phyloP scores from a whole-genome alignment of 1,140 invertebrate genomes.

The Dendroctonus ponderosae region DNA sequence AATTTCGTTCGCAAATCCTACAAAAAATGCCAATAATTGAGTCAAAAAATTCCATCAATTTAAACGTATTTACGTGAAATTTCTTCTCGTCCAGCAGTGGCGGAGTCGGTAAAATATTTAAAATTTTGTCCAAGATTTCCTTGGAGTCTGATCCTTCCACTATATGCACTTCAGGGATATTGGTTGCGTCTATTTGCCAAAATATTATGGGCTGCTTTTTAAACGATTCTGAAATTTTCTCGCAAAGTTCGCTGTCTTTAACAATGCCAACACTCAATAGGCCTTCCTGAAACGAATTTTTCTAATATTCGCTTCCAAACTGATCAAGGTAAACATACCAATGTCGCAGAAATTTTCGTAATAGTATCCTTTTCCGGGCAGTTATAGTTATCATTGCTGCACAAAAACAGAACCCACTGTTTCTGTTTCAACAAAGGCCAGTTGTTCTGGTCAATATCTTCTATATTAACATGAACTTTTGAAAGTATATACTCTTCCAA shows the following conservation, averaged over 20 bases:
- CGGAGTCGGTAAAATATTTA: slow-evolving; percentile 58
- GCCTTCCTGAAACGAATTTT: slow-evolving; percentile 52
- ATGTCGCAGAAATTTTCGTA: slow-evolving; percentile 62
- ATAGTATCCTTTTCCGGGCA: slow-evolving; percentile 58
- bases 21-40: slow-evolving; percentile 32
- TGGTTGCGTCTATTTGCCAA: slow-evolving; percentile 49
- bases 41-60: slow-evolving; percentile 2
- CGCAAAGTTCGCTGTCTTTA: slow-evolving; percentile 52
- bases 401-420: slow-evolving; percentile 53
- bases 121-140: slow-evolving; percentile 57
- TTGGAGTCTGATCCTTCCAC: slow-evolving; percentile 53
- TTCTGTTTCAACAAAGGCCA: slow-evolving; percentile 45
- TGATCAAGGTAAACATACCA: slow-evolving; percentile 52
- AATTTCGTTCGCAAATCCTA: slow-evolving; percentile 53
- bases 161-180: slow-evolving; percentile 37
- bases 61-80: slow-evolving; percentile 51
- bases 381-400: slow-evolving; percentile 51
- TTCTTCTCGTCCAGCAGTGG: slow-evolving; percentile 53
- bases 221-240: slow-evolving; percentile 48
- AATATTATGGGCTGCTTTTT: slow-evolving; percentile 53
- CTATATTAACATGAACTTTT: slow-evolving; percentile 44
- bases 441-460: slow-evolving; percentile 44
- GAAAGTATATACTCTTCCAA: slow-evolving; percentile 54
- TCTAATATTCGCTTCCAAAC: background rate
- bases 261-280: slow-evolving; percentile 59